phyloP scores from a whole-genome alignment of 1,140 invertebrate genomes.

The Drosophila melanogaster region DNA sequence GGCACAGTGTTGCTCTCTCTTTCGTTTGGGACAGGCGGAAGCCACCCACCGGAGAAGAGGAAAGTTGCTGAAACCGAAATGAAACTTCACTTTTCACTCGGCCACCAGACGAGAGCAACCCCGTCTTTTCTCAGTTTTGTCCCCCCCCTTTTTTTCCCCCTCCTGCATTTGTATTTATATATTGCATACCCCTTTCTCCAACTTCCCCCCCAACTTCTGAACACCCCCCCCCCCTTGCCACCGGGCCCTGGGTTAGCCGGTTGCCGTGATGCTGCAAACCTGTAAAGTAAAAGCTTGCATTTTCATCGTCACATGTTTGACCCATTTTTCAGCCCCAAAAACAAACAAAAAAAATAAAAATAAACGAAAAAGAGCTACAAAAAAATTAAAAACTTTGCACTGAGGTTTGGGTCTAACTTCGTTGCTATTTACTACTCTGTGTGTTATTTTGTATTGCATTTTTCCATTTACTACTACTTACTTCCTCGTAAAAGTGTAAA shows the following conservation, averaged over 20 bases:
- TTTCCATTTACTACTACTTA: constrained; percentile 5
- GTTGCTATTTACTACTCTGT: constrained; percentile 5
- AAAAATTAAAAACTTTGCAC: constrained; percentile 4
- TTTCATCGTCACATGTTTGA: constrained; percentile 65
- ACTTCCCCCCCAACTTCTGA: constrained; percentile 5
- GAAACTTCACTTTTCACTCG: constrained; percentile 72
- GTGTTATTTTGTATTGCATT: background rate
- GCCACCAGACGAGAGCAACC: constrained; percentile 20
- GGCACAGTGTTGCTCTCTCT: background rate
- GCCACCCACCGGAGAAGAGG: constrained; percentile 40
- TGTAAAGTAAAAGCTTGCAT: constrained; percentile 67
- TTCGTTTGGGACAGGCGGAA: constrained; percentile 19
- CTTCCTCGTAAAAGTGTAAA: constrained; percentile 24
- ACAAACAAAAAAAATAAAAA: background rate
- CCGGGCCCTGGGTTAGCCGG: constrained; percentile 38
- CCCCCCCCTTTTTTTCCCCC: background rate
- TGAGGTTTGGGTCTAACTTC: constrained; percentile 17
- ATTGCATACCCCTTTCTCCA: constrained; percentile 2
- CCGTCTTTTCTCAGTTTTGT: background rate
- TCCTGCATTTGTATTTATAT: background rate
- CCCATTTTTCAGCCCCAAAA: constrained; percentile 55
- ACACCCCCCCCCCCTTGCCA: constrained; percentile 11
- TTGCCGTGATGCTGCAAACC: constrained; percentile 39
- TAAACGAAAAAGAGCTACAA: background rate
- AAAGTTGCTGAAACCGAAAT: constrained; percentile 61